phyloP scores from a whole-genome alignment of 2,113 vertebrate genomes.

The Lophochroa leadbeateri region DNA sequence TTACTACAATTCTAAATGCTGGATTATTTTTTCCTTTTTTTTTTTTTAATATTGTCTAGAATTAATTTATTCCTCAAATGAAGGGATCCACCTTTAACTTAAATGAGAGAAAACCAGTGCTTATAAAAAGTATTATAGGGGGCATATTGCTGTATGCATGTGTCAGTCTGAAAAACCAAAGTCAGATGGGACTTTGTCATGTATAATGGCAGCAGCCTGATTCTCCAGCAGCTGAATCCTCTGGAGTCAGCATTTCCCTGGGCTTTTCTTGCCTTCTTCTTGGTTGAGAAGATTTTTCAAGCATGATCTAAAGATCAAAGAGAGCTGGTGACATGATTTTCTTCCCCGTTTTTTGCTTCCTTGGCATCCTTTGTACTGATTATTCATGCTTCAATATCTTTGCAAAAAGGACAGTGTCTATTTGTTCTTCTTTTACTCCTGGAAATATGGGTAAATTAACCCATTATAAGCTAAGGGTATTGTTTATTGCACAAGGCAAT shows the following conservation, averaged over 20 bases:
- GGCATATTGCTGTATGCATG: not conserved
- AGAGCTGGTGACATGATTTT: not conserved
- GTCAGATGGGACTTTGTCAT: not conserved
- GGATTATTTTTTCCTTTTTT: fast-evolving
- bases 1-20: not conserved
- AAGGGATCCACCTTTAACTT: not conserved
- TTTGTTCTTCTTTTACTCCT: not conserved
- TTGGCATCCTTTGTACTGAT: not conserved
- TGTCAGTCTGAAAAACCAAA: not conserved
- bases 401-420: not conserved
- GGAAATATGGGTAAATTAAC: not conserved
- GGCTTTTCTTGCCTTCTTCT: not conserved
- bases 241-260: not conserved
- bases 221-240: not conserved
- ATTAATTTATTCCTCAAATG: not conserved
- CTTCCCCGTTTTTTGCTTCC: not conserved
- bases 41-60: not conserved
- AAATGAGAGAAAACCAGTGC: not conserved
- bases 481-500: not conserved
- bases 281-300: not conserved
- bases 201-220: not conserved
- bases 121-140: not conserved
- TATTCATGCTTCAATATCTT: not conserved
- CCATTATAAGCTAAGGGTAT: not conserved
- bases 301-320: not conserved